Evolutionary conservation across 1,140 invertebrate genomes (phyloP).

Genomic region (Drosophila takahashii): DNA sequence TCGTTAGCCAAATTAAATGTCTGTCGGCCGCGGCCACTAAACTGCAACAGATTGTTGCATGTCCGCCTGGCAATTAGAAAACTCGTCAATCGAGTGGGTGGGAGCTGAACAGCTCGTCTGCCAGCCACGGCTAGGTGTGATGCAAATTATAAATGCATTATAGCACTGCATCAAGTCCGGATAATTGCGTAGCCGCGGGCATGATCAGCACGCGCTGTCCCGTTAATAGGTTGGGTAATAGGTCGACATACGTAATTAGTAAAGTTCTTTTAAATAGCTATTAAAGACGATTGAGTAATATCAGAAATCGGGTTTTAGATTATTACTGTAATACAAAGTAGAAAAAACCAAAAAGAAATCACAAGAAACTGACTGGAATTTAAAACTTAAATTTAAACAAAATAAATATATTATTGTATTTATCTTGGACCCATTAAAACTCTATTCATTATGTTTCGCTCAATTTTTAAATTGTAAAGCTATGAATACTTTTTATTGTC

Average conservation of each 20-base stretch:
- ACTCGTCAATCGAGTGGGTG: constrained; percentile 31
- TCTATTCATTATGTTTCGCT: too few species aligned
- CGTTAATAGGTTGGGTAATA: constrained; percentile 26
- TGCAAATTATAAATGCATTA: constrained; percentile 43
- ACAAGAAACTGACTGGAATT: too few species aligned
- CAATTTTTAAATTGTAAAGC: too few species aligned
- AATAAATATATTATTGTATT: too few species aligned
- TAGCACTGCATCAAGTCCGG: constrained; percentile 25
- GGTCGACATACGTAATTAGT: not conserved
- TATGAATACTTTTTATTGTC: too few species aligned
- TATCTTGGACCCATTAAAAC: too few species aligned
- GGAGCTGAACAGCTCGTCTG: constrained; percentile 14
- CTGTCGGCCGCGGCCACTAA: constrained; percentile 25
- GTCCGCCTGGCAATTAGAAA: constrained; percentile 37
- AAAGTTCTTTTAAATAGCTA: not conserved
- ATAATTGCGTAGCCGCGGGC: constrained; percentile 36
- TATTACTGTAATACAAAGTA: too few species aligned
- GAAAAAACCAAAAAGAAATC: too few species aligned
- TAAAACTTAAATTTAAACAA: too few species aligned
- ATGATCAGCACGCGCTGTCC: constrained; percentile 45
- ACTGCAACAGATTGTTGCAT: constrained; percentile 63
- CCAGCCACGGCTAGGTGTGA: constrained; percentile 27
- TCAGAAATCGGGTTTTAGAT: too few species aligned
- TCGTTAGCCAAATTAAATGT: constrained; percentile 68
- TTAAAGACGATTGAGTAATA: not conserved